Evolutionary conservation across 1,140 invertebrate genomes (phyloP).

Genomic region (Reticulitermes speratus): DNA sequence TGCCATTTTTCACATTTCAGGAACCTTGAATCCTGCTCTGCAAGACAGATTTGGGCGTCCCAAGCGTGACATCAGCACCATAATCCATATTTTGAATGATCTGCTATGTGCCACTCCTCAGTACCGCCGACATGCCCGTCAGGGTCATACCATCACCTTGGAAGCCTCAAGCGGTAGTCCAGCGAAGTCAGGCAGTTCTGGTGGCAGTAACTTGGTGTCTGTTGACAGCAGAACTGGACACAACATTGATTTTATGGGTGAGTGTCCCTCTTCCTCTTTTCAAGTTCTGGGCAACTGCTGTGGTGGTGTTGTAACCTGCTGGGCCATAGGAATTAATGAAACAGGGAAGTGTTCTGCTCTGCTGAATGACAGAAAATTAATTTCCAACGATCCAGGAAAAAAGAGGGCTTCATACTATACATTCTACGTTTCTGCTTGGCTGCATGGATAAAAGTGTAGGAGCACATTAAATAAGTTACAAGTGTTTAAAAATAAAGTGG

Average conservation of each 20-base stretch:
- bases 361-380: too few relatives aligned
- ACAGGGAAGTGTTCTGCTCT: too few relatives aligned
- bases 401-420: too few relatives aligned
- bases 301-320: too few relatives aligned
- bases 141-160: constrained; percentile 32
- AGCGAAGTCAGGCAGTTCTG: neutral
- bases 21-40: constrained; percentile 89
- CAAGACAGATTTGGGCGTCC: constrained; percentile 89
- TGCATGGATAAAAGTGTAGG: too few relatives aligned
- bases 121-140: constrained; percentile 47
- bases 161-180: constrained; percentile 16
- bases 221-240: neutral
- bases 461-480: too few relatives aligned
- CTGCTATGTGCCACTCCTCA: constrained; percentile 81
- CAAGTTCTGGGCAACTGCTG: too few relatives aligned
- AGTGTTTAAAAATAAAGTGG: too few relatives aligned
- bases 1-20: constrained; percentile 52
- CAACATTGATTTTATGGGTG: neutral
- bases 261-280: too few relatives aligned
- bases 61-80: constrained; percentile 88
- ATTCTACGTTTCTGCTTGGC: too few relatives aligned
- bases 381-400: too few relatives aligned
- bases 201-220: neutral
- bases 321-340: too few relatives aligned
- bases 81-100: constrained; percentile 94